Conservation (phyloP, 2,888 invertebrate species). For the Chironomus tentans region DNA sequence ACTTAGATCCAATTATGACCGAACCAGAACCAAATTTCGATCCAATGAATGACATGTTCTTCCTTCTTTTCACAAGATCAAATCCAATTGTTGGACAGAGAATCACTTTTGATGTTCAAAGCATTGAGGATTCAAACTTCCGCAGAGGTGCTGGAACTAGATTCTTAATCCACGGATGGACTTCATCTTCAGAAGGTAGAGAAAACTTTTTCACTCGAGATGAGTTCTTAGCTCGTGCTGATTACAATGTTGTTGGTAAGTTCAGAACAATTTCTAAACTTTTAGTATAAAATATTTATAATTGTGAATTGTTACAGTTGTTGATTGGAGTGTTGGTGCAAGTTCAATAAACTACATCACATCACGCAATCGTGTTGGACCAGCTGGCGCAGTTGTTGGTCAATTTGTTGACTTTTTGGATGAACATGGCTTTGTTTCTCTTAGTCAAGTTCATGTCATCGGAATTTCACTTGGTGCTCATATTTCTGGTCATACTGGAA, state of each 20-base stretch:
- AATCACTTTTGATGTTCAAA: slow-evolving; percentile 18
- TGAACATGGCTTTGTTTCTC: neutral
- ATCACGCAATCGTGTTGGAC: slow-evolving; percentile 42
- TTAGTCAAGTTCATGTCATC: neutral
- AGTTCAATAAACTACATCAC: slow-evolving; percentile 44
- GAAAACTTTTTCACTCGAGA: slow-evolving; percentile 33
- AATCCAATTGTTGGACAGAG: slow-evolving; percentile 29
- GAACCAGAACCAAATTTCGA: slow-evolving; percentile 14
- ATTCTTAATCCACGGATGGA: slow-evolving; percentile 49
- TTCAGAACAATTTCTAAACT: slow-evolving; percentile 29
- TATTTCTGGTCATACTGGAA: slow-evolving; percentile 49
- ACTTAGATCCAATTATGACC: neutral
- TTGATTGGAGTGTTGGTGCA: slow-evolving; percentile 12
- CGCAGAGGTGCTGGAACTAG: neutral
- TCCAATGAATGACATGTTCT: slow-evolving; percentile 35
- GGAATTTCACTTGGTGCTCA: slow-evolving; percentile 53
- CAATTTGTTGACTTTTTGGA: slow-evolving; percentile 28
- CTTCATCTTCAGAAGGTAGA: slow-evolving; percentile 45
- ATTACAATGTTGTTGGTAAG: slow-evolving; percentile 46
- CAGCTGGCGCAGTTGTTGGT: slow-evolving; percentile 34
- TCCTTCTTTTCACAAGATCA: slow-evolving; percentile 40
- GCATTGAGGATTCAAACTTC: neutral
- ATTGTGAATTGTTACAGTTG: neutral
- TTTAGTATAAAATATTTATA: no score
- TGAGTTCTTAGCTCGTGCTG: slow-evolving; percentile 48